Evolutionary conservation across 2,888 invertebrate genomes (phyloP).

Genomic region (Alsophila aescularia): DNA sequence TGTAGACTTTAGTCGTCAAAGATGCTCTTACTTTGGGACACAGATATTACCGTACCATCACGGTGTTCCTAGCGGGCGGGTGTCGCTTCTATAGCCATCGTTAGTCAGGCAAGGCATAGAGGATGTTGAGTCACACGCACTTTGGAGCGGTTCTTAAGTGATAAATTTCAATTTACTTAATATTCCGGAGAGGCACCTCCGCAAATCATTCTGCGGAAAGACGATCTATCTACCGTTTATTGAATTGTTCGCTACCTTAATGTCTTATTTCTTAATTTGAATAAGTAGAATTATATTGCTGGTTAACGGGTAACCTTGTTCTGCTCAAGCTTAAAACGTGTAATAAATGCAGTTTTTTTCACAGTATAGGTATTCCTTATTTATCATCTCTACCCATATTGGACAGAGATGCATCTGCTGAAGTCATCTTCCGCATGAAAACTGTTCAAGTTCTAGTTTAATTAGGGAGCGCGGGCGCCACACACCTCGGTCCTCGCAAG

Average conservation of each 20-base stretch:
- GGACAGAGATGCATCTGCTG: no score
- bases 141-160: conserved; percentile 49
- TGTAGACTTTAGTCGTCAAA: background rate
- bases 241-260: background rate
- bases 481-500: no score
- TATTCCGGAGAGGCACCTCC: conserved; percentile 56
- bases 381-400: no score
- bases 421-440: no score
- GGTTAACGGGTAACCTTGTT: no score
- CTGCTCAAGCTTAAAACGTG: no score
- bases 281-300: no score
- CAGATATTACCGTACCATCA: background rate
- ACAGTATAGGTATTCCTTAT: no score
- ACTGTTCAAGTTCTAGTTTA: no score
- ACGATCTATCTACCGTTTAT: conserved; percentile 3
- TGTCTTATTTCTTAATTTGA: no score
- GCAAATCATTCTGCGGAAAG: conserved; percentile 51
- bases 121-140: conserved; percentile 65
- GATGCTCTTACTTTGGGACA: background rate
- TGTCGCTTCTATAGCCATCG: conserved; percentile 7
- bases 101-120: conserved; percentile 26
- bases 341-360: no score
- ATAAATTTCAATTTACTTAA: conserved; percentile 65
- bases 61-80: conserved; percentile 16
- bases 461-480: no score